Evolutionary conservation across 2,888 invertebrate species (phyloP).

Genomic region (Barypeithes pellucidus): DNA sequence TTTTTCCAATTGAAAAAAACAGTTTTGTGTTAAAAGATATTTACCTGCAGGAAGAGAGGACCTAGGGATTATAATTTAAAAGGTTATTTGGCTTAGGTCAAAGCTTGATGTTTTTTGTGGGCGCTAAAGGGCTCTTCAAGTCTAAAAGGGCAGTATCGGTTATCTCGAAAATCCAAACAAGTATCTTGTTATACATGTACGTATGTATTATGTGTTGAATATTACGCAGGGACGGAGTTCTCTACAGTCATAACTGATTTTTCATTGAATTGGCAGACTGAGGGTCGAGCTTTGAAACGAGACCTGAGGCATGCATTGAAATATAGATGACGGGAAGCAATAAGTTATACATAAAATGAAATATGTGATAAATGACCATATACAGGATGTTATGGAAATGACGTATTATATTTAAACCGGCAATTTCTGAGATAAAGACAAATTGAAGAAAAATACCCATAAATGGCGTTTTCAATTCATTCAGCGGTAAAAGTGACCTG

Average conservation of each 20-base stretch:
- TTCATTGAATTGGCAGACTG: too few species aligned
- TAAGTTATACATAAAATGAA: too few species aligned
- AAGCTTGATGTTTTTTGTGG: constrained; percentile 60
- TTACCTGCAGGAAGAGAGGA: constrained; percentile 49
- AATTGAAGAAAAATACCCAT: too few species aligned
- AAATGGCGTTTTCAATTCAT: too few species aligned
- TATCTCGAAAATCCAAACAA: constrained; percentile 66
- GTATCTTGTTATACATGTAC: constrained; percentile 66
- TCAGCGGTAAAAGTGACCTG: too few species aligned
- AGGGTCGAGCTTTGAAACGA: too few species aligned
- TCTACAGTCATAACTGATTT: background rate
- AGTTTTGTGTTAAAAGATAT: constrained; percentile 52
- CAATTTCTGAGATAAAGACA: too few species aligned
- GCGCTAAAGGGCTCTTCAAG: constrained; percentile 62
- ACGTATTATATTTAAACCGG: too few species aligned
- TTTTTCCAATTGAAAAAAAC: constrained; percentile 43
- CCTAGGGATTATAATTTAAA: constrained; percentile 50
- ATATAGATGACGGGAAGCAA: too few species aligned
- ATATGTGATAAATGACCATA: too few species aligned
- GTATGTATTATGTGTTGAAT: constrained; percentile 34
- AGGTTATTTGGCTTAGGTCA: constrained; percentile 57
- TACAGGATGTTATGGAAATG: too few species aligned
- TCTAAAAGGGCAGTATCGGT: constrained; percentile 63
- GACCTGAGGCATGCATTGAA: too few species aligned
- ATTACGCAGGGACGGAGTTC: constrained; percentile 26